These are phyloP conservation scores for Alligator mississippiensis DNA, from an alignment of 2,113 vertebrate species.

Conservation along the genomic window DNA sequence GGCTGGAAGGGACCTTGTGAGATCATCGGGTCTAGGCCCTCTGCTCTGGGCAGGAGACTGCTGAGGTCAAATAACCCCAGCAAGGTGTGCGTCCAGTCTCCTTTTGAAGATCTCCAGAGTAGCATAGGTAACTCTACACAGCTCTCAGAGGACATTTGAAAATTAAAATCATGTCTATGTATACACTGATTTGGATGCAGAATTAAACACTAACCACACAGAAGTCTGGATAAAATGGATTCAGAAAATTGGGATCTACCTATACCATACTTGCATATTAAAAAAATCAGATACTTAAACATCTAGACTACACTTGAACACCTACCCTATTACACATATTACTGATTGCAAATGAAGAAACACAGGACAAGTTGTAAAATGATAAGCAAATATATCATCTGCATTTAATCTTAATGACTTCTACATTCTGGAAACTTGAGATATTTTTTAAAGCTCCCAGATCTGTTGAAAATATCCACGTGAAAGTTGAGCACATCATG, in stretches of 20 bases:
- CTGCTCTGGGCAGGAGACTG: neutral
- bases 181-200: neutral
- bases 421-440: neutral
- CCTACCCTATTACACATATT: neutral
- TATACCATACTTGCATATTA: neutral
- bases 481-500: neutral
- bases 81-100: too few species aligned
- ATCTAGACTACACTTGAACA: neutral
- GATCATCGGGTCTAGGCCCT: too few species aligned
- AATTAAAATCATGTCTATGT: neutral
- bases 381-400: neutral
- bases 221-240: neutral
- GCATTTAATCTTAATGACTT: neutral
- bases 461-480: neutral
- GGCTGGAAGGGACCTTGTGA: too few species aligned
- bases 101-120: too few species aligned
- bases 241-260: neutral
- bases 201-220: neutral
- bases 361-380: neutral
- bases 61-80: neutral
- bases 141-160: neutral
- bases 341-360: neutral
- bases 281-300: neutral
- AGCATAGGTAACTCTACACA: too few species aligned
- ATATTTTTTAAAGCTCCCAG: neutral